Base-by-base conservation (phyloP, 2,113 vertebrate species). In the Zapus hudsonius region DNA sequence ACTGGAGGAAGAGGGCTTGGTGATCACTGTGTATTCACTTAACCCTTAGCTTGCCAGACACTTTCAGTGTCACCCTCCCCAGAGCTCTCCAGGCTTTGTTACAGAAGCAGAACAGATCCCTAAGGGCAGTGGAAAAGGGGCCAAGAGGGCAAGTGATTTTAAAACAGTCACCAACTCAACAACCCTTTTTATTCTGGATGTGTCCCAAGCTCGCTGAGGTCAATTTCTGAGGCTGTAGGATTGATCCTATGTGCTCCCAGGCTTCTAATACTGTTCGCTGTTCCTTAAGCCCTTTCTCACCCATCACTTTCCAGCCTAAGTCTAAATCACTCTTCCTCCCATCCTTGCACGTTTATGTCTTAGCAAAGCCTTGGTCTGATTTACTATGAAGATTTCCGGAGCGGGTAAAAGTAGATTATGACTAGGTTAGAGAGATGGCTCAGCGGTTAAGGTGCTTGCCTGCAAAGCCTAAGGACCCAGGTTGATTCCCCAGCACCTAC, bases 331-430 rank as follows among this genome's bases (percentile, higher is more conserved):
- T 13, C 2, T 29, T 27, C 9, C n/a, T 57, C 52, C 36, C 19
- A 91, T 80, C 44, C 7, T 70, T 36, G 63, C 25, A 47, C 33
- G 20, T 38, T 67, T 52, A 29, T 2, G 13, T 29, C n/a, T 47
- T 70, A 29, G 42, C 5, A 87, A 74, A 64, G 84, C 29, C 7
- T 93, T 80, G 84, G 22, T 64, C 57, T 66, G 20, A 61, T 79
- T 36, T 91, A 87, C 44, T 90, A 78, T 33, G 82, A 20, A 47
- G 23, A 44, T 66, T 81, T 90, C 64, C 82, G 8, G 55, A 89
- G 2, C 11, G 8, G 29, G 2, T 81, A 40, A 82, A 69, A 80
- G 5, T 52, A 90, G 29, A 69, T 8, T 57, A 17, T 59, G 27
- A 25, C 19, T 17, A 33, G n/a, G n/a, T n/a, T n/a, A n/a, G n/a